Evolutionary conservation across 2,888 invertebrate genomes (phyloP).

Genomic region (Chymomyza caudatula): DNA sequence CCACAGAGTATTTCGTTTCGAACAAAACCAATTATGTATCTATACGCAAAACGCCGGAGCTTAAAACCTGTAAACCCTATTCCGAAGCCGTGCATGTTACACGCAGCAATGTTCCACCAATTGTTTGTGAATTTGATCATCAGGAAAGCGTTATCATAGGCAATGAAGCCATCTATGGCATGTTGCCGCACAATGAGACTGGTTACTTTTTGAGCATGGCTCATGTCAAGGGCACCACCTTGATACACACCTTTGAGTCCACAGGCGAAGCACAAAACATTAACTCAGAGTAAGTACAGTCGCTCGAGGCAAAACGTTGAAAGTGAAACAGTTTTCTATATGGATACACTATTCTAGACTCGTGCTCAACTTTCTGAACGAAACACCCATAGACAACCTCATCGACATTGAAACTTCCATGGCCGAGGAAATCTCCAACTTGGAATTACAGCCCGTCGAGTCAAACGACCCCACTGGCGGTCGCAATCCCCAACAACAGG

Average conservation of each 20-base stretch:
- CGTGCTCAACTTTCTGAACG: slow-evolving; percentile 73
- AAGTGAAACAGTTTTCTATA: slow-evolving; percentile 3
- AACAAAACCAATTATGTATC: slow-evolving; percentile 76
- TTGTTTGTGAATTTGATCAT: slow-evolving; percentile 77
- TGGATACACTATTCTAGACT: slow-evolving; percentile 50
- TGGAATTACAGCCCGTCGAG: slow-evolving; percentile 72
- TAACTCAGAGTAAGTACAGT: slow-evolving; percentile 73
- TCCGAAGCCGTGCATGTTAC: slow-evolving; percentile 76
- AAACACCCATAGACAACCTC: slow-evolving; percentile 76
- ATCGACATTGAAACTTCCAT: slow-evolving; percentile 78
- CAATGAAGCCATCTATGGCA: slow-evolving; percentile 76
- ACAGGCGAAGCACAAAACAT: slow-evolving; percentile 78
- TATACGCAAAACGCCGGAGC: slow-evolving; percentile 77
- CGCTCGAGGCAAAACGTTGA: background rate
- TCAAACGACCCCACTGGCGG: slow-evolving; percentile 77
- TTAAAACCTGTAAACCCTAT: slow-evolving; percentile 75
- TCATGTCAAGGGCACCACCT: slow-evolving; percentile 76
- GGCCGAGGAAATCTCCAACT: slow-evolving; percentile 66
- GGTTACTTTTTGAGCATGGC: slow-evolving; percentile 76
- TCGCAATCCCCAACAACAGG: slow-evolving; percentile 75
- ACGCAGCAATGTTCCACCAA: slow-evolving; percentile 77
- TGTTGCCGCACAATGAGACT: slow-evolving; percentile 75
- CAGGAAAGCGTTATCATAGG: slow-evolving; percentile 78
- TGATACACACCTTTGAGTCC: slow-evolving; percentile 78
- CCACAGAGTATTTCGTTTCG: slow-evolving; percentile 78